phyloP scores from a whole-genome alignment of 2,888 invertebrate species.

The Hetaerina titia region DNA sequence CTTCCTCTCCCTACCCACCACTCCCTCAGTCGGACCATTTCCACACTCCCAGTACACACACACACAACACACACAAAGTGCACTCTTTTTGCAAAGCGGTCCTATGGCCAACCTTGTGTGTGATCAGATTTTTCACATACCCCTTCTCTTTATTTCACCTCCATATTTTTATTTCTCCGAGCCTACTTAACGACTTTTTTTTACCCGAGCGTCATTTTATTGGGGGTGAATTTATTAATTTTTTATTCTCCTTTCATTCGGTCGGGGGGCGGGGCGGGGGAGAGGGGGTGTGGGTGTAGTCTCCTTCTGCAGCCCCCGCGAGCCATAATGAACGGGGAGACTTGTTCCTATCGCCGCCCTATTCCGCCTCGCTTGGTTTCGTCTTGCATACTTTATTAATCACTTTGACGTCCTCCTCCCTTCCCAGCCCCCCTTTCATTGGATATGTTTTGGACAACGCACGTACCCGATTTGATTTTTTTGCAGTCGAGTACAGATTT shows the following conservation, averaged over 20 bases:
- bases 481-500: not conserved
- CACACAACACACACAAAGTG: not conserved
- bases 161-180: not conserved
- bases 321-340: not conserved
- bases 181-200: not conserved
- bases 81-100: not conserved
- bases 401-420: not conserved
- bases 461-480: constrained; percentile 15
- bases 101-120: not conserved
- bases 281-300: not conserved
- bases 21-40: too few relatives aligned
- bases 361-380: not conserved
- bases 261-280: not conserved
- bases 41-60: not conserved
- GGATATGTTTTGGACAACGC: not conserved
- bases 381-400: not conserved
- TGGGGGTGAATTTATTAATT: not conserved
- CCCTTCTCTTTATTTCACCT: not conserved
- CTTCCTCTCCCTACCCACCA: too few relatives aligned
- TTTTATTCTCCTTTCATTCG: constrained; percentile 6
- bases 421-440: not conserved
- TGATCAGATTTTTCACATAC: constrained; percentile 12
- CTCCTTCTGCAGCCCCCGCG: not conserved
- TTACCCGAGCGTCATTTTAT: not conserved
- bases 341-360: not conserved